Evolutionary conservation across 2,113 vertebrate species (phyloP).

Genomic region (Pseudopipra pipra): DNA sequence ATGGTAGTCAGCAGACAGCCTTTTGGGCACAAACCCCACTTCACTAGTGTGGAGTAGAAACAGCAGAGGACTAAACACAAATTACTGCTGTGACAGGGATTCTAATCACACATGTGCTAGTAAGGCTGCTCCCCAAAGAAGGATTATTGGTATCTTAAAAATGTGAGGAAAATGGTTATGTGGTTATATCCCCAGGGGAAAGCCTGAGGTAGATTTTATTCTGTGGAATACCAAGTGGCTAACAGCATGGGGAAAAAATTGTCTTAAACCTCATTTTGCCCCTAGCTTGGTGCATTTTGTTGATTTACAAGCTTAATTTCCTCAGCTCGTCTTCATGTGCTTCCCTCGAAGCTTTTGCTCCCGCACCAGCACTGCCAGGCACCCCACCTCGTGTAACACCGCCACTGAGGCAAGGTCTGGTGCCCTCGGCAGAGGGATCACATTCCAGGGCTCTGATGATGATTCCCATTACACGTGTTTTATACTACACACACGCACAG

Average conservation of each 20-base stretch:
- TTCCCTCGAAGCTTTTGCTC: accelerated
- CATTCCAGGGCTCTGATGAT: neutral
- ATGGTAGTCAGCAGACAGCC: neutral
- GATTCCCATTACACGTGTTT: accelerated
- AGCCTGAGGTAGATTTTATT: neutral
- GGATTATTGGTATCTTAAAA: accelerated
- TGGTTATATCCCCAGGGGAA: accelerated
- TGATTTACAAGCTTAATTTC: accelerated
- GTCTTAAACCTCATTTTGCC: accelerated
- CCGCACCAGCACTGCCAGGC: accelerated
- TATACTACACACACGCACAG: neutral
- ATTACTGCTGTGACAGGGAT: neutral
- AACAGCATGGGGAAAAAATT: accelerated
- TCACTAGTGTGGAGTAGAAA: neutral
- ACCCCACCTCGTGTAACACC: accelerated
- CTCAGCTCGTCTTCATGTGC: accelerated
- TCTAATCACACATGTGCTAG: accelerated
- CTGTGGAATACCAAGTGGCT: neutral
- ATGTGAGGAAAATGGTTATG: neutral
- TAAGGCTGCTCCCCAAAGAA: neutral
- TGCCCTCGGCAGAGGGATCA: neutral
- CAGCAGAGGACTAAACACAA: neutral
- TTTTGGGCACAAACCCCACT: neutral
- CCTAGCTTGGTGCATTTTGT: neutral
- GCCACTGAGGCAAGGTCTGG: neutral